Evolutionary conservation across 2,113 vertebrate genomes (phyloP), one percentile per base, ranked within the genome.

Genomic region (Heloderma charlesbogerti): DNA sequence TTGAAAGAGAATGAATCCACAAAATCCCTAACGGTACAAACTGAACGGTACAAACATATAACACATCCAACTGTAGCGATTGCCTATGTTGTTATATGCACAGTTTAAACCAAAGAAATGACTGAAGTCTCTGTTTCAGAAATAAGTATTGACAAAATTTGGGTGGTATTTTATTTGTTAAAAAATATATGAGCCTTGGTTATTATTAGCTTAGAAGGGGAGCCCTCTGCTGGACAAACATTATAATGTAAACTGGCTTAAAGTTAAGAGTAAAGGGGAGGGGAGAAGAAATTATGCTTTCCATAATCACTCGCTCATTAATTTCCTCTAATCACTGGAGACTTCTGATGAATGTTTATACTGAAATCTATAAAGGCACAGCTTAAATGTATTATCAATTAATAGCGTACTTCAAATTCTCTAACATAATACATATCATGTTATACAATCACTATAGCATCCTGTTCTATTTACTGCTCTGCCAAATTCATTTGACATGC

Each of bases 161-260:
- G 67, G 18, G 45, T 25, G 13, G 67, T n/a, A 0, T 3, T 63
- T 89, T 18, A 71, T 74, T 88, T 0, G 1, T 43, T 88, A 86
- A 63, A 51, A 87, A 10, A 25, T 10, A 29, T 13, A 43, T 27
- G 31, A 0, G 45, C 63, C 86, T 82, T 15, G 2, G 0, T n/a
- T 66, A 84, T 51, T 15, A 97, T 97, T 94, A 81, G 93, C 90
- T 97, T 95, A 92, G 74, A 84, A 74, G 79, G 96, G 94, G 96
- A 84, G 96, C 97, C 97, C 97, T 96, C 97, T 97, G 93, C 96
- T 89, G 97, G 96, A 43, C 0, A 66, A 79, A 25, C 27, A 91
- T 43, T 0, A 1, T 86, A 91, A 51, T 0, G 3, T 31, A 31
- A 43, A 84, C 37, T 75, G 80, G 40, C 51, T 51, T 48, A n/a